Evolutionary conservation across 2,888 invertebrate species (phyloP).

Genomic region (Synanthedon formicaeformis): DNA sequence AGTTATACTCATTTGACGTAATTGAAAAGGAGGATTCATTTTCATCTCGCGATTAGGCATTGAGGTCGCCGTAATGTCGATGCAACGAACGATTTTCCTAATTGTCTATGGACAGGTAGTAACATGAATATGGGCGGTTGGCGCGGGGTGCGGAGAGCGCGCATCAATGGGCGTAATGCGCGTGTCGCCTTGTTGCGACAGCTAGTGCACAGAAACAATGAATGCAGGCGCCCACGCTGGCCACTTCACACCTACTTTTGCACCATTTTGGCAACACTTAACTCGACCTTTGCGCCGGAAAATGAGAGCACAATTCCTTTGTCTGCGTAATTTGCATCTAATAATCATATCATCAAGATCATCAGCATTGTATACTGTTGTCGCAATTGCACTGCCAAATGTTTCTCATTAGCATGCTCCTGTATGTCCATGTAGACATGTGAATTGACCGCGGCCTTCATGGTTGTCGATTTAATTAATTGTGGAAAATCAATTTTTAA

Average conservation of each 20-base stretch:
- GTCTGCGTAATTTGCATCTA: constrained; percentile 18
- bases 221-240: constrained; percentile 26
- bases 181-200: constrained; percentile 62
- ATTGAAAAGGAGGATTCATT: constrained; percentile 49
- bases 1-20: constrained; percentile 47
- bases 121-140: constrained; percentile 2
- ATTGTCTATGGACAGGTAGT: constrained; percentile 20
- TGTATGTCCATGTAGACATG: background rate
- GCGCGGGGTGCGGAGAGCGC: constrained; percentile 16
- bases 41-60: constrained; percentile 58
- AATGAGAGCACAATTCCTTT: constrained; percentile 29
- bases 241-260: constrained; percentile 36
- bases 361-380: constrained; percentile 14
- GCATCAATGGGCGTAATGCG: constrained; percentile 60
- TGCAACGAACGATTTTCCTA: constrained; percentile 45
- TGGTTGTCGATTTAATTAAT: constrained; percentile 29
- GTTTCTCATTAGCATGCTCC: background rate
- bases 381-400: background rate
- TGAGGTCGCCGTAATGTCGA: constrained; percentile 44
- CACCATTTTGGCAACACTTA: constrained; percentile 51
- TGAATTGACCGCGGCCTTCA: constrained; percentile 15
- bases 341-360: constrained; percentile 14
- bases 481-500: constrained; percentile 32
- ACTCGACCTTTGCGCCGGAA: constrained; percentile 32
- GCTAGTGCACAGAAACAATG: constrained; percentile 39